Evolutionary conservation across 2,113 vertebrate species (phyloP).

Genomic region (Campylomormyrus numenius): DNA sequence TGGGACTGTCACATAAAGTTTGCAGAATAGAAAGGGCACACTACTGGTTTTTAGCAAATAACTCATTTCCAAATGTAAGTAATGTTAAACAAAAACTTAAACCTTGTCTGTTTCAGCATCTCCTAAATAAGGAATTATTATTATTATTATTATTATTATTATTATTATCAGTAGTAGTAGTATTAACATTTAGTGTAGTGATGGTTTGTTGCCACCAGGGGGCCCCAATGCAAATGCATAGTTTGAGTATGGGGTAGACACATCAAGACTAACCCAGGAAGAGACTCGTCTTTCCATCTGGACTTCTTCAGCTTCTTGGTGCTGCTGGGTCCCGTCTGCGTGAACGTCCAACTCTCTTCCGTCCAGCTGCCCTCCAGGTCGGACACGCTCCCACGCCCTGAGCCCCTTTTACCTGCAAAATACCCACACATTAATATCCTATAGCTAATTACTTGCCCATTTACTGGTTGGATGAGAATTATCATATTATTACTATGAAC

Average conservation of each 20-base stretch:
- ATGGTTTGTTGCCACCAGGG: not conserved
- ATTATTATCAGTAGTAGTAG: no score
- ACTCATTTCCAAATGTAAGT: not conserved
- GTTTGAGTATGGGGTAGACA: not conserved
- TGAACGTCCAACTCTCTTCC: slow-evolving; percentile 83
- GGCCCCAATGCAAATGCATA: not conserved
- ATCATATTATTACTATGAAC: no score
- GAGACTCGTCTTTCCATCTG: slow-evolving; percentile 87
- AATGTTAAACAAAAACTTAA: not conserved
- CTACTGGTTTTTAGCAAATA: not conserved
- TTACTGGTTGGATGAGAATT: not conserved
- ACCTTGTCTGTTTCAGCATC: not conserved
- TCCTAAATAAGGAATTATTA: not conserved
- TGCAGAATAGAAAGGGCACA: not conserved
- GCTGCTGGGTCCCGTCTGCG: slow-evolving; percentile 71
- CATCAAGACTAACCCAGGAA: slow-evolving; percentile 65
- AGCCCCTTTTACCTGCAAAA: slow-evolving; percentile 83
- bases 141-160: no score
- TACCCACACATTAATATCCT: not conserved
- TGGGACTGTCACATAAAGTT: not conserved
- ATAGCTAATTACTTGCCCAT: not conserved
- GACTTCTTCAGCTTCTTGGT: slow-evolving; percentile 91
- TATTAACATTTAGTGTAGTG: not conserved
- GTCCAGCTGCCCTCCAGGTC: slow-evolving; percentile 91
- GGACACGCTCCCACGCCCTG: slow-evolving; percentile 78